Evolutionary conservation across 2,888 invertebrate species (phyloP).

Genomic region (Nomada lathburiana): DNA sequence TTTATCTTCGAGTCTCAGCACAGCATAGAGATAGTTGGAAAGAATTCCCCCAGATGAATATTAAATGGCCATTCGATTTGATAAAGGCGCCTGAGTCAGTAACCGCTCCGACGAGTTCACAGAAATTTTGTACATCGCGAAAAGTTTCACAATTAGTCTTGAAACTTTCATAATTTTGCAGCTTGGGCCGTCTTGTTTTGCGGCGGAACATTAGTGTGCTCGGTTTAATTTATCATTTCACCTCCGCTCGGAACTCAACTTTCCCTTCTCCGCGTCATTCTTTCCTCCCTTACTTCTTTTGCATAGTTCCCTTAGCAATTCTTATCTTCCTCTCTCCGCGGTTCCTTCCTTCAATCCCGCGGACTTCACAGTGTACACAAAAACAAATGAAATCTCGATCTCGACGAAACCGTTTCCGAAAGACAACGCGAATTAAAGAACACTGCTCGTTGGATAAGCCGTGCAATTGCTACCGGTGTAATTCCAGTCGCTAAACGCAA

Average conservation of each 20-base stretch:
- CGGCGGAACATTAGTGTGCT: constrained; percentile 70
- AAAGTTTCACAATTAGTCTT: constrained; percentile 82
- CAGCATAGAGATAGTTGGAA: background rate
- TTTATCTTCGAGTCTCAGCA: background rate
- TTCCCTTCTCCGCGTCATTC: constrained; percentile 12
- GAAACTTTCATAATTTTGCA: constrained; percentile 82
- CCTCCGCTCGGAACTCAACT: constrained; percentile 57
- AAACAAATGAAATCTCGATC: constrained; percentile 50
- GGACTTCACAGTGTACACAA: background rate
- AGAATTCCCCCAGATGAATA: constrained; percentile 1
- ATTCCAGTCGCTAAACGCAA: constrained; percentile 4
- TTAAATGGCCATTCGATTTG: constrained; percentile 43
- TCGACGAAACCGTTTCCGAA: constrained; percentile 10
- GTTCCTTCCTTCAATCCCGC: background rate
- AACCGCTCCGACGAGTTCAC: constrained; percentile 38
- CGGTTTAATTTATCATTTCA: constrained; percentile 81
- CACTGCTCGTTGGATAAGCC: constrained; percentile 10
- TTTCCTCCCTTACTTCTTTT: constrained; percentile 9
- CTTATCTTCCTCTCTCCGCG: background rate
- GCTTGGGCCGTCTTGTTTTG: constrained; percentile 79
- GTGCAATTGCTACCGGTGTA: background rate
- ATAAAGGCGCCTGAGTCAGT: constrained; percentile 34
- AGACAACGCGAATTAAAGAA: constrained; percentile 43
- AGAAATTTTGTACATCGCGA: constrained; percentile 77
- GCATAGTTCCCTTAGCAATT: background rate